These are phyloP conservation scores for Syngnathus scovelli DNA, from an alignment of 2,113 vertebrate genomes.

Conservation along the genomic window DNA sequence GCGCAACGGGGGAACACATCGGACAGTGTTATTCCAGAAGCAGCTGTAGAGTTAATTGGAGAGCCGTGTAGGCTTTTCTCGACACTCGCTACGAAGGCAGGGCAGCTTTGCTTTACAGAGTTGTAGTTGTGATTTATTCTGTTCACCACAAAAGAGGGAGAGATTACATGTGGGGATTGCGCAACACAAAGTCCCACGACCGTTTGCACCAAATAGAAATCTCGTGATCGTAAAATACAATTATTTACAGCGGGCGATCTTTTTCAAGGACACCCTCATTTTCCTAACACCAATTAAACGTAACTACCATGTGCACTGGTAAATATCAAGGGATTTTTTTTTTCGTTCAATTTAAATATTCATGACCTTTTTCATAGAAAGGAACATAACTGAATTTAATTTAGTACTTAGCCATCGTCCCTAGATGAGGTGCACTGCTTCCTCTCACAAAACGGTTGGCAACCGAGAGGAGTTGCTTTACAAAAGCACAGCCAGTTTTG, in stretches of 20 bases:
- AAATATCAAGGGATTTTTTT: neutral
- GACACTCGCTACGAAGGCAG: neutral
- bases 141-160: neutral
- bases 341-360: neutral
- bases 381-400: neutral
- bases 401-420: neutral
- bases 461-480: neutral
- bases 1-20: neutral
- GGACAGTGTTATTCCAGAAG: neutral
- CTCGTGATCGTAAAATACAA: neutral
- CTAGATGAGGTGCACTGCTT: neutral
- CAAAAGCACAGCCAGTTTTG: neutral
- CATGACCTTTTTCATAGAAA: neutral
- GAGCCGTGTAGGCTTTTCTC: constrained; percentile 4
- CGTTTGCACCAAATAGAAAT: neutral
- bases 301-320: neutral
- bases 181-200: neutral
- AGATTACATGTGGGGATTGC: neutral
- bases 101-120: constrained; percentile 5
- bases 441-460: neutral
- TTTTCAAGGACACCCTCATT: neutral
- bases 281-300: neutral
- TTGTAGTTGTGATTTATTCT: neutral
- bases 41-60: constrained; percentile 9
- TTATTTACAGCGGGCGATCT: neutral